These are phyloP conservation scores for Orgyia antiqua DNA, from an alignment of 2,888 invertebrate genomes.

Conservation along the genomic window DNA sequence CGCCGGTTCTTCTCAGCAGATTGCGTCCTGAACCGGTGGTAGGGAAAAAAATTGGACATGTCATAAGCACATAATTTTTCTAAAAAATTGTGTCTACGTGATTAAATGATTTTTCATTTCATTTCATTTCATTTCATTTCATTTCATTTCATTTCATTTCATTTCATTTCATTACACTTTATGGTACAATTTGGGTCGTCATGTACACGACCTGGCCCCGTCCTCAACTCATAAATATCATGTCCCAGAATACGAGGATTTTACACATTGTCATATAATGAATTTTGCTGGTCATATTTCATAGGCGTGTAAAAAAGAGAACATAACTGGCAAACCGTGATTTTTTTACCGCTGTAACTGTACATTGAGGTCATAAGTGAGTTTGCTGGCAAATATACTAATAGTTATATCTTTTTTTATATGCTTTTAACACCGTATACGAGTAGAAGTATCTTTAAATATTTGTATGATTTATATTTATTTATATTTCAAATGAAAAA, in stretches of 20 bases:
- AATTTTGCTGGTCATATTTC: not conserved
- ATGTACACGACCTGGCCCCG: not conserved
- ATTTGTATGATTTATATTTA: too few relatives aligned
- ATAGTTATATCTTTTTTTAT: not conserved
- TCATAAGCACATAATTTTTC: too few relatives aligned
- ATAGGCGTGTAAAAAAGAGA: not conserved
- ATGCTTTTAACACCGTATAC: not conserved
- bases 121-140: too few relatives aligned
- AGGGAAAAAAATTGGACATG: too few relatives aligned
- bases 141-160: not conserved
- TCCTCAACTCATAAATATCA: slow-evolving; percentile 2
- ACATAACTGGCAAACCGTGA: not conserved
- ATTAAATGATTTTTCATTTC: too few relatives aligned
- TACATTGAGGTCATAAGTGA: not conserved
- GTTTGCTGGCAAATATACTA: not conserved
- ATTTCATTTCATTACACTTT: not conserved
- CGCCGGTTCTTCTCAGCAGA: too few relatives aligned
- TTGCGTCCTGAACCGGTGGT: too few relatives aligned
- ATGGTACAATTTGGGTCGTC: not conserved
- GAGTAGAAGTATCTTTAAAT: not conserved
- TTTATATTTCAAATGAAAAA: too few relatives aligned
- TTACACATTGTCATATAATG: not conserved
- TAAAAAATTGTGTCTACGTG: too few relatives aligned
- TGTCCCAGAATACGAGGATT: not conserved
- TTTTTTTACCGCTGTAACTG: not conserved